A percentile compares a stretch with the other conserved stretches of the same genome.
Conservation (phyloP, 2,888 invertebrate genomes). For the Drosophila formosana region DNA sequence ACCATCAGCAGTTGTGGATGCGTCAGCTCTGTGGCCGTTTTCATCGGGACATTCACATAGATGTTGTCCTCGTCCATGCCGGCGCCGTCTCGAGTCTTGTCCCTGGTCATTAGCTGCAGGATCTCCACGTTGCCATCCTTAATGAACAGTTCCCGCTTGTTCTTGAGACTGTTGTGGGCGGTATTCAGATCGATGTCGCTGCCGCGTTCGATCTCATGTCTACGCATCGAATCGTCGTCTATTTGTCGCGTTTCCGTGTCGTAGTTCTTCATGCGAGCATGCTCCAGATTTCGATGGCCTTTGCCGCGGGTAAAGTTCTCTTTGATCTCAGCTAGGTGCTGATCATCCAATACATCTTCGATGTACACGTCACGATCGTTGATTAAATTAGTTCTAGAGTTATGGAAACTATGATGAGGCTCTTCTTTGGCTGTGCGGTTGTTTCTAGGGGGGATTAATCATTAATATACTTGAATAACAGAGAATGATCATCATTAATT, state of each 20-base stretch:
- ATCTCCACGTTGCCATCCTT: conserved; percentile 95
- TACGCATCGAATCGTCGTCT: conserved; percentile 90
- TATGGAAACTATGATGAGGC: conserved; percentile 84
- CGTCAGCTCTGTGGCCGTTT: conserved; percentile 86
- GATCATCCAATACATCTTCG: conserved; percentile 82
- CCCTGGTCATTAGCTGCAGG: conserved; percentile 91
- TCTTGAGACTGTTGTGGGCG: conserved; percentile 80
- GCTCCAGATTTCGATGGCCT: conserved; percentile 78
- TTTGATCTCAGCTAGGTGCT: conserved; percentile 66
- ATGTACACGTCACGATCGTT: conserved; percentile 84
- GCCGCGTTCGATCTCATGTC: conserved; percentile 92
- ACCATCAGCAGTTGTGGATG: conserved; percentile 88
- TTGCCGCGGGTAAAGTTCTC: conserved; percentile 71
- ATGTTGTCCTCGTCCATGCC: conserved; percentile 87
- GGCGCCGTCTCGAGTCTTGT: conserved; percentile 85
- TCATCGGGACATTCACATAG: conserved; percentile 87
- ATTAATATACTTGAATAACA: background rate
- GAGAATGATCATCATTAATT: background rate
- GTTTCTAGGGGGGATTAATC: conserved; percentile 72
- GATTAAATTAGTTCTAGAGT: conserved; percentile 85
- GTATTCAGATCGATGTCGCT: conserved; percentile 87
- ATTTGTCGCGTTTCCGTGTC: conserved; percentile 85
- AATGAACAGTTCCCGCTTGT: conserved; percentile 90
- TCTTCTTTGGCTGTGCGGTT: conserved; percentile 84
- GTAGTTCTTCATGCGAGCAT: conserved; percentile 60